Evolutionary conservation across 1,140 invertebrate species (phyloP).

Genomic region (Drosophila busckii): DNA sequence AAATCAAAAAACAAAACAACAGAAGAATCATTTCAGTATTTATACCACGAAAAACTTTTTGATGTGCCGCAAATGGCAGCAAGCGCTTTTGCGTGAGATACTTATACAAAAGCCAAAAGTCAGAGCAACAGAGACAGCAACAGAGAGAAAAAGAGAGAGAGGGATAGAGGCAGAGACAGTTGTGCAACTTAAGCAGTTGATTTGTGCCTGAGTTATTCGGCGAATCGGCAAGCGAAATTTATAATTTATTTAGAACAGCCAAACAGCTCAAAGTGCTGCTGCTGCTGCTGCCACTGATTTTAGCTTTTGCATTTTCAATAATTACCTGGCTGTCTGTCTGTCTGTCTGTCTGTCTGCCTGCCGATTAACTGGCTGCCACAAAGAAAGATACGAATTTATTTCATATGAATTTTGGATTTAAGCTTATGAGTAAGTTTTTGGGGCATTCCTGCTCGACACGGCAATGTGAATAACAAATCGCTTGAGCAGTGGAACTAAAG

Average conservation of each 20-base stretch:
- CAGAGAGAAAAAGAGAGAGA: too few species aligned
- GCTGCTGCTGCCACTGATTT: too few species aligned
- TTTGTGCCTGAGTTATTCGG: constrained; percentile 67
- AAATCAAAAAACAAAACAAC: constrained; percentile 1
- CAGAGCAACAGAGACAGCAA: too few species aligned
- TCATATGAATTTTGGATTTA: constrained; percentile 60
- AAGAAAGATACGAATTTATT: constrained; percentile 57
- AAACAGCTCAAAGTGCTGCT: constrained; percentile 53
- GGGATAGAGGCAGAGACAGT: constrained; percentile 15
- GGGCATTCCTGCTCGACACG: constrained; percentile 36
- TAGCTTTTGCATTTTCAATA: constrained; percentile 26
- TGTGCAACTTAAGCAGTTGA: constrained; percentile 62
- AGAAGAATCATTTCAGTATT: too few species aligned
- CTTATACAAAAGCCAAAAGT: constrained; percentile 17
- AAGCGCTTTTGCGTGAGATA: constrained; percentile 5
- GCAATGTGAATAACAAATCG: constrained; percentile 69
- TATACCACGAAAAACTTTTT: constrained; percentile 45
- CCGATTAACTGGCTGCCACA: constrained; percentile 4
- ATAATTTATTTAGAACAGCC: constrained; percentile 72
- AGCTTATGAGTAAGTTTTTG: constrained; percentile 55
- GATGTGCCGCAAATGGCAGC: constrained; percentile 59
- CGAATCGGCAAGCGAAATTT: constrained; percentile 61
- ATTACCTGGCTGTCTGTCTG: constrained; percentile 24
- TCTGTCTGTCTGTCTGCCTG: constrained; percentile 6
- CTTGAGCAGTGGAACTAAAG: constrained; percentile 42